Base-by-base conservation (phyloP, 1,140 invertebrate species). In the Sycophaga agraensis region DNA sequence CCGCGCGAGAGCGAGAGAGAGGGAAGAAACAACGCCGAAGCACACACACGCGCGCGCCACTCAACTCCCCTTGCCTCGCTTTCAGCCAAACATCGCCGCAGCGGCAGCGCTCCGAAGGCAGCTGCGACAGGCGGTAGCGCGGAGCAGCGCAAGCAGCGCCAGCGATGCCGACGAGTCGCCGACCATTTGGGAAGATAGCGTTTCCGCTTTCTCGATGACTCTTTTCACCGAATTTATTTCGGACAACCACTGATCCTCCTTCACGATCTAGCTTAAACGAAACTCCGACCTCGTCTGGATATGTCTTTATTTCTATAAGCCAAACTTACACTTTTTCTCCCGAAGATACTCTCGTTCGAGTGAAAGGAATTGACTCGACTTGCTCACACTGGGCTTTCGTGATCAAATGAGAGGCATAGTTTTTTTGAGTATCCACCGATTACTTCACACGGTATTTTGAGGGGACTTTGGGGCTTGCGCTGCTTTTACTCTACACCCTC, bases 331-430 rank as follows among this genome's bases (percentile, higher is more conserved):
- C n/a, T n/a, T n/a, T n/a, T n/a, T n/a, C n/a, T n/a, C n/a, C n/a
- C n/a, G n/a, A n/a, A n/a, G n/a, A n/a, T n/a, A n/a, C n/a, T 7
- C 26, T 2, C 9, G 4, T 37, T 21, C 21, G 17, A 28, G 31
- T 16, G 16, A 28, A 49, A 34, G 16, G 26, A 51, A 51, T 35
- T 45, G 2, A 45, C 34, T 42, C 17, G 1, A 42, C 39, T 55
- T 6, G 51, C n/a, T n/a, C 42, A 7, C 40, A 11, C 35, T 28
- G 54, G 22, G 21, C 19, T 34, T 45, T 35, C 9, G 0, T 6
- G 53, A 56, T 56, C 43, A 57, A 57, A 57, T 48, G 55, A 14
- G 17, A 46, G 42, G 54, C 55, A 57, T 57, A 42, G 31, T 43
- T 35, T 48, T 26, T 26, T 24, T n/a, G 21, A 4, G 1, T 19